Percentiles rank a stretch among this genome's conserved stretches.
Evolutionary conservation across 2,797 vertebrate species (phyloP).

Genomic region (Anguilla pacifica): DNA sequence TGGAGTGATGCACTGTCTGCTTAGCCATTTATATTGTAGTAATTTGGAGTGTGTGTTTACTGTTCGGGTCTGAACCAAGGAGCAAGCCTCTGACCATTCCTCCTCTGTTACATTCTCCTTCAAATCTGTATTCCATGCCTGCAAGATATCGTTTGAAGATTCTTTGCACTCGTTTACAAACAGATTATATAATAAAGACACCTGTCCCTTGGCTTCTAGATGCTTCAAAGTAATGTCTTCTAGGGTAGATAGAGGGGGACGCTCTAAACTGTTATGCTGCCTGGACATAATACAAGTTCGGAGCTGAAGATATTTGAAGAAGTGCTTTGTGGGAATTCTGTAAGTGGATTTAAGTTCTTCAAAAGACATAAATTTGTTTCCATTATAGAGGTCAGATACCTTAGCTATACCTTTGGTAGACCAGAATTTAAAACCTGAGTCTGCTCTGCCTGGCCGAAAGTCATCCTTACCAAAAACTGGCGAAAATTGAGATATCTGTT

Average conservation of each 20-base stretch:
- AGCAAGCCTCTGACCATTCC: neutral
- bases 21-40: neutral
- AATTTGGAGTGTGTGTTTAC: neutral
- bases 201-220: neutral
- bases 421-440: neutral
- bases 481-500: neutral
- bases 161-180: neutral
- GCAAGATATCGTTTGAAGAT: neutral
- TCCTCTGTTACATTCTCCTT: neutral
- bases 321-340: neutral
- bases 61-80: neutral
- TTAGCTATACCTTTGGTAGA: neutral
- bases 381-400: neutral
- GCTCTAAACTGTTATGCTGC: too few species aligned
- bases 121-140: neutral
- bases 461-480: neutral
- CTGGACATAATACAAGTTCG: too few species aligned
- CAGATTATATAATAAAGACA: neutral
- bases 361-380: neutral
- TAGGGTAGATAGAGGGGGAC: too few species aligned
- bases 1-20: conserved; percentile 9
- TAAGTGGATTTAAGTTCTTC: neutral
- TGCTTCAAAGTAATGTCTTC: neutral
- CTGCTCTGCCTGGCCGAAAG: neutral
- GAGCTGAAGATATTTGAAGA: too few species aligned